phyloP scores from a whole-genome alignment of 1,140 invertebrate genomes.

The Ctenoplectra terminalis region DNA sequence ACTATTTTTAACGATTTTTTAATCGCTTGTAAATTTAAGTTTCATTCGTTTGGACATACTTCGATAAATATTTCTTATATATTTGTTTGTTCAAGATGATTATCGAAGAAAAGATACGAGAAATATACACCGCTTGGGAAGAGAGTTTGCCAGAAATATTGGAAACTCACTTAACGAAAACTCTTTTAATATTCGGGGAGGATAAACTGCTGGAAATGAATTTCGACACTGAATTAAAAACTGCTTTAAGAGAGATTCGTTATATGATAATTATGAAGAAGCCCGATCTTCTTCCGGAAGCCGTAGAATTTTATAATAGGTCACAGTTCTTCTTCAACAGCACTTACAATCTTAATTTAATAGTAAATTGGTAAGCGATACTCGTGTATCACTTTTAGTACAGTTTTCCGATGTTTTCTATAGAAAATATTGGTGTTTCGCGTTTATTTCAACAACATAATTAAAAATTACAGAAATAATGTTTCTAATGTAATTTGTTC shows the following conservation, averaged over 20 bases:
- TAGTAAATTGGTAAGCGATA: slow-evolving; percentile 70
- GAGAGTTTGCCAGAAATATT: slow-evolving; percentile 62
- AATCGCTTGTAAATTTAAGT: too few species aligned
- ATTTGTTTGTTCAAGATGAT: slow-evolving; percentile 59
- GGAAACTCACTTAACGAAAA: slow-evolving; percentile 58
- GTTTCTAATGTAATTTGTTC: not conserved
- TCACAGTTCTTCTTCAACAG: slow-evolving; percentile 70
- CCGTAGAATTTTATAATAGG: slow-evolving; percentile 80
- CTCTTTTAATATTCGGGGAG: slow-evolving; percentile 63
- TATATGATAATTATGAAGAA: slow-evolving; percentile 86
- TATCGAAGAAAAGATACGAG: slow-evolving; percentile 54
- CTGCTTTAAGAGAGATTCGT: slow-evolving; percentile 84
- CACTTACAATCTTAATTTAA: slow-evolving; percentile 69
- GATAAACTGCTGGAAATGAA: slow-evolving; percentile 67
- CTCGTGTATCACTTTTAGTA: not conserved
- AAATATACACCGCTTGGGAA: slow-evolving; percentile 73
- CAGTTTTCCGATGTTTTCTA: not conserved
- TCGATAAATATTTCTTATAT: not conserved
- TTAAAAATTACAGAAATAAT: not conserved
- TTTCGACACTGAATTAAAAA: slow-evolving; percentile 74
- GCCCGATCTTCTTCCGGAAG: slow-evolving; percentile 84
- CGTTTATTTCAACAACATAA: too few species aligned
- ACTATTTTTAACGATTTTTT: too few species aligned
- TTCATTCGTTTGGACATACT: too few species aligned
- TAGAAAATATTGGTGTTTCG: too few species aligned